These are phyloP conservation scores for Tiliacea aurago DNA, from an alignment of 2,888 invertebrate species.

Conservation along the genomic window DNA sequence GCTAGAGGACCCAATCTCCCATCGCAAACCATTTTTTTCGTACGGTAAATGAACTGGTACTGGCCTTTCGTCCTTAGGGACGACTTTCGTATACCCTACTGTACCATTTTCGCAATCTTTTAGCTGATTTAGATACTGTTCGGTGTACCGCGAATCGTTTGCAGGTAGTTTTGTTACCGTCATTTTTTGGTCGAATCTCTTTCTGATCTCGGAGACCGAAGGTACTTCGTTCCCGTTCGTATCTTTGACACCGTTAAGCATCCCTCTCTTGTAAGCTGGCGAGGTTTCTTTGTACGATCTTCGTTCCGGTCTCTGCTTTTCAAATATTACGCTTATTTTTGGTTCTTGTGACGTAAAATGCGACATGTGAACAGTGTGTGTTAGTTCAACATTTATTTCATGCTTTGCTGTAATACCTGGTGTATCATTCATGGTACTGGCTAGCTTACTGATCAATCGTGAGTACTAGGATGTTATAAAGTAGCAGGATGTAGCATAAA, in stretches of 20 bases:
- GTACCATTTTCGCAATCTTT: slow-evolving; percentile 86
- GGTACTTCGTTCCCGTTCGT: slow-evolving; percentile 91
- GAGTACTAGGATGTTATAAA: slow-evolving; percentile 29
- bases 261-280: slow-evolving; percentile 83
- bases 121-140: slow-evolving; percentile 84
- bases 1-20: slow-evolving; percentile 80
- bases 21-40: slow-evolving; percentile 85
- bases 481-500: slow-evolving; percentile 60
- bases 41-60: slow-evolving; percentile 87
- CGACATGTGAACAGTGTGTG: slow-evolving; percentile 86
- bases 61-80: slow-evolving; percentile 84
- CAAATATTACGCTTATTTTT: slow-evolving; percentile 76
- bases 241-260: slow-evolving; percentile 88
- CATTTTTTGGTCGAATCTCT: slow-evolving; percentile 90
- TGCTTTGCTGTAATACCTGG: slow-evolving; percentile 75
- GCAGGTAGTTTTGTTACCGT: slow-evolving; percentile 87
- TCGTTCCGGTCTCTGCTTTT: slow-evolving; percentile 87
- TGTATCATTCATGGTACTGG: slow-evolving; percentile 61
- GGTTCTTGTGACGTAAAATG: slow-evolving; percentile 72
- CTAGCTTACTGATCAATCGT: slow-evolving; percentile 14
- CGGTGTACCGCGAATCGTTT: slow-evolving; percentile 82
- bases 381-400: slow-evolving; percentile 83
- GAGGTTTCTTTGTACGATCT: slow-evolving; percentile 86
- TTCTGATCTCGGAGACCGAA: slow-evolving; percentile 91
- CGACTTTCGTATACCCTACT: slow-evolving; percentile 80